These are phyloP conservation scores for Scopus umbretta DNA, from an alignment of 2,113 vertebrate species.

Conservation along the genomic window DNA sequence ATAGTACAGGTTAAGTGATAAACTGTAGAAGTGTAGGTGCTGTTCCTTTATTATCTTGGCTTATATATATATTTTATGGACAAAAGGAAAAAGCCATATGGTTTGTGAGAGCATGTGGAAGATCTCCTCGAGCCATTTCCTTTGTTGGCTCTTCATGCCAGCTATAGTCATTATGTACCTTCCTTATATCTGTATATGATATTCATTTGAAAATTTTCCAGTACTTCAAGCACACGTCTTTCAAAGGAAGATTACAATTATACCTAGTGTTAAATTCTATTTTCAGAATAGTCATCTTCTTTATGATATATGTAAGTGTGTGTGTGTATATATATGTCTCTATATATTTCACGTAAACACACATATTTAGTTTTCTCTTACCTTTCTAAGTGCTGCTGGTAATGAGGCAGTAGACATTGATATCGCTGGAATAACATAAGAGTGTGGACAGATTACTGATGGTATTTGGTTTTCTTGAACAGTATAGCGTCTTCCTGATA, in stretches of 20 bases:
- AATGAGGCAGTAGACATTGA: constrained; percentile 61
- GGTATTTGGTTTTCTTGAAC: background rate
- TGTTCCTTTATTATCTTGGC: background rate
- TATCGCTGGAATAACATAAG: background rate
- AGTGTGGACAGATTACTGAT: background rate
- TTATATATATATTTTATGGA: background rate
- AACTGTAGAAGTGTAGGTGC: background rate
- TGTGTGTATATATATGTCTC: background rate
- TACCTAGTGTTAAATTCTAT: background rate
- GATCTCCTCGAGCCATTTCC: constrained; percentile 24
- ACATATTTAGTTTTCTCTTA: background rate
- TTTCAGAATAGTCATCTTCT: background rate
- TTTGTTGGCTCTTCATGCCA: constrained; percentile 10
- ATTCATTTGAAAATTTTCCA: constrained; percentile 25
- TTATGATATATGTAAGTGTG: background rate
- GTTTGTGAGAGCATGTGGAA: constrained; percentile 18
- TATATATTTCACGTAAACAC: background rate
- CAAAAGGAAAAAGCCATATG: constrained; percentile 3
- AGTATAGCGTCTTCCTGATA: background rate
- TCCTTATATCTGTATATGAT: background rate
- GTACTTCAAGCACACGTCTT: background rate
- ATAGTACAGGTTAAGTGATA: background rate
- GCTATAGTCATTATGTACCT: background rate
- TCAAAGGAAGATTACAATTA: background rate
- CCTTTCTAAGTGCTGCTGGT: constrained; percentile 56